phyloP scores from a whole-genome alignment of 2,113 vertebrate species.

The Hemiprocne comata region DNA sequence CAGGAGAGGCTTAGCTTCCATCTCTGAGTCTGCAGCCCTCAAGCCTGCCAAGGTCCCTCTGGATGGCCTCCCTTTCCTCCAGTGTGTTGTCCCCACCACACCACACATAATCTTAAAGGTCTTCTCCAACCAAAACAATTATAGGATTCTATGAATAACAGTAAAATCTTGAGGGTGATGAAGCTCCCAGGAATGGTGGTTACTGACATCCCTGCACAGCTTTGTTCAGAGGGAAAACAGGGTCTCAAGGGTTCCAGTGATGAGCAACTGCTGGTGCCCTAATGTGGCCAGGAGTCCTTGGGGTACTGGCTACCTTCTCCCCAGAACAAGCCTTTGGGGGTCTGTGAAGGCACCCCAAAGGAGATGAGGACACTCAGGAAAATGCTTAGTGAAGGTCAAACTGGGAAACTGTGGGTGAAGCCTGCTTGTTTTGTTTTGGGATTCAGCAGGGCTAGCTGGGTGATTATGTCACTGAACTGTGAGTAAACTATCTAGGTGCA shows the following conservation, averaged over 20 bases:
- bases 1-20: too few relatives aligned
- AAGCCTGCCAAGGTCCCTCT: too few relatives aligned
- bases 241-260: not conserved
- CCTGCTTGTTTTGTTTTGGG: not conserved
- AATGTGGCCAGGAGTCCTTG: not conserved
- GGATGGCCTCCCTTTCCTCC: too few relatives aligned
- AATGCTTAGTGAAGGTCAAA: not conserved
- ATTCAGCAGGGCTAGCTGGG: not conserved
- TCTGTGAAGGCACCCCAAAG: not conserved
- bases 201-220: fast-evolving
- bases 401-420: not conserved
- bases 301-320: not conserved
- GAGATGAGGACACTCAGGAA: not conserved
- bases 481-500: not conserved
- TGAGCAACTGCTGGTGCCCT: not conserved
- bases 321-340: too few relatives aligned
- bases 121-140: too few relatives aligned
- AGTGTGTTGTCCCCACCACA: too few relatives aligned
- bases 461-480: not conserved
- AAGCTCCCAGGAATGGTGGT: fast-evolving
- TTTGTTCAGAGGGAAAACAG: not conserved
- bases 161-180: fast-evolving
- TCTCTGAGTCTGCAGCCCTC: too few relatives aligned
- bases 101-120: too few relatives aligned
- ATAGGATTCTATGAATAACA: too few relatives aligned